Conservation (phyloP, 2,797 vertebrate species). For the Enteromius radiatus region DNA sequence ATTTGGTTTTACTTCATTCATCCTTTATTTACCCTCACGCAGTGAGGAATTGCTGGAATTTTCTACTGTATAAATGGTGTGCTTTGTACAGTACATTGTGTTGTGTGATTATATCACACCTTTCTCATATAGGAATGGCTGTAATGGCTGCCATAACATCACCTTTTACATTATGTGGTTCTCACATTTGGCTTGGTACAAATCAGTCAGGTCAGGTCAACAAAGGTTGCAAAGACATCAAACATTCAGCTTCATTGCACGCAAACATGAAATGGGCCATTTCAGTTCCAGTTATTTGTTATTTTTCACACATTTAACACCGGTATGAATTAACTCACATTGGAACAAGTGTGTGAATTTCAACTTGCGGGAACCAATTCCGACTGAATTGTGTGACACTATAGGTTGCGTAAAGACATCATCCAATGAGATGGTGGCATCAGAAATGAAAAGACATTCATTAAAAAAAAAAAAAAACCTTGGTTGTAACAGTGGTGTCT, state of each 20-base stretch:
- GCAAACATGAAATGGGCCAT: constrained; percentile 15
- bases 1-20: constrained; percentile 33
- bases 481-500: not conserved
- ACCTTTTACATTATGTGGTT: constrained; percentile 31
- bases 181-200: not conserved
- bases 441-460: not conserved
- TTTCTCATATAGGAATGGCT: constrained; percentile 34
- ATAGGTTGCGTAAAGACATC: not conserved
- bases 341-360: not conserved
- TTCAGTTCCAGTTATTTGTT: constrained; percentile 23
- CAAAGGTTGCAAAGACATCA: constrained; percentile 33
- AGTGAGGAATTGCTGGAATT: constrained; percentile 9
- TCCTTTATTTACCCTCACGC: constrained; percentile 11
- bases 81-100: constrained; percentile 26
- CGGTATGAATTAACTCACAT: not conserved
- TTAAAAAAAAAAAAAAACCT: too few species aligned
- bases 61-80: constrained; percentile 29
- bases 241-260: constrained; percentile 30
- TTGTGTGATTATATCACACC: constrained; percentile 22
- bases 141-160: constrained; percentile 20
- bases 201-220: constrained; percentile 35
- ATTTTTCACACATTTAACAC: constrained; percentile 23
- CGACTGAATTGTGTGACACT: not conserved
- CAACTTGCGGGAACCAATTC: not conserved
- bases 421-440: not conserved